phyloP scores from a whole-genome alignment of 1,140 invertebrate species.

The Gonioctena quinquepunctata region DNA sequence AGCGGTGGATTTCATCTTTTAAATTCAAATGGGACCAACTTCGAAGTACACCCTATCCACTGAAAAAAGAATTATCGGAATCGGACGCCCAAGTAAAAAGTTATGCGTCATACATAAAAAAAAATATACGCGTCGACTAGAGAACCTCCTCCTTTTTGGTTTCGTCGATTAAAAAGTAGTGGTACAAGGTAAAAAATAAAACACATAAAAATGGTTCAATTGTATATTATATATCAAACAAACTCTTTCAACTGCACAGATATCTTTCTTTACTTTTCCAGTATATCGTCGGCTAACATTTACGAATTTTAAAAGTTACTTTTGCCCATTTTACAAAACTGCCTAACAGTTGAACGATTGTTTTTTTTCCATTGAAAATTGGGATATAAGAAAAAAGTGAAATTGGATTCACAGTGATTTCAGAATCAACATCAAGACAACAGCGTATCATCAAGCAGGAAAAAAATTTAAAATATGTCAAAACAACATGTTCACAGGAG shows the following conservation, averaged over 20 bases:
- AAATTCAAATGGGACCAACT: no score
- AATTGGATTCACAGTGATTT: conserved; percentile 41
- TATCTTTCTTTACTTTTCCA: conserved; percentile 27
- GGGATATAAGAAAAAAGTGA: conserved; percentile 35
- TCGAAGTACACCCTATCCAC: no score
- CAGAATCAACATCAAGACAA: conserved; percentile 45
- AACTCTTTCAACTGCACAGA: conserved; percentile 47
- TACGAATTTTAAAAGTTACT: conserved; percentile 20
- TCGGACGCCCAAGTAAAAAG: no score
- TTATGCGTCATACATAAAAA: no score
- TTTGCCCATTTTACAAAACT: conserved; percentile 27
- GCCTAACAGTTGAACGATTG: conserved; percentile 45
- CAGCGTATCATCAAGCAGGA: conserved; percentile 26
- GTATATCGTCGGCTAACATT: conserved; percentile 9
- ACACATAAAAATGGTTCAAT: conserved; percentile 36
- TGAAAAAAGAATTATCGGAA: no score
- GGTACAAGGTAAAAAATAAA: conserved; percentile 15
- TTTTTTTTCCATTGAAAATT: conserved; percentile 35
- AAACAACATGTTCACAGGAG: conserved; percentile 16
- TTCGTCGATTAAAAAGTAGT: no score
- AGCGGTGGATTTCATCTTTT: no score
- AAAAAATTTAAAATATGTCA: conserved; percentile 5
- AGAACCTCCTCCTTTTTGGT: no score
- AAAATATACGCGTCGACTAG: no score
- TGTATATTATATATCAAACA: conserved; percentile 44